Conservation (phyloP, 2,113 vertebrate species). For the Phalacrocorax carbo region DNA sequence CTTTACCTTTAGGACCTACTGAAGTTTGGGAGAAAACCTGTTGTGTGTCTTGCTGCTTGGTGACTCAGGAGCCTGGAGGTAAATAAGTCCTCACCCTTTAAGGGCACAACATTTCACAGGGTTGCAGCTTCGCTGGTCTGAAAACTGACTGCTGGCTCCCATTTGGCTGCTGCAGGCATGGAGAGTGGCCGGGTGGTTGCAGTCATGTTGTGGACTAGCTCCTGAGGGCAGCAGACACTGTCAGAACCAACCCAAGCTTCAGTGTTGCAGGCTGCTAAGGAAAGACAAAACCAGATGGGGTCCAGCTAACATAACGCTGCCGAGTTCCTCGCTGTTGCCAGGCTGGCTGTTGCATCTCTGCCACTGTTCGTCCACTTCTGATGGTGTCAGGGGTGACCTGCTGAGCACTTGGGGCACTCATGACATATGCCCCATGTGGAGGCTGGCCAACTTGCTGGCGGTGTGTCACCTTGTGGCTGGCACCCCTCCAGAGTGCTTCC, state of each 20-base stretch:
- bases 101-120: neutral
- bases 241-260: neutral
- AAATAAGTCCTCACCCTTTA: neutral
- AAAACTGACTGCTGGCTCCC: neutral
- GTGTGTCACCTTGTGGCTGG: neutral
- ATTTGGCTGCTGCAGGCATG: neutral
- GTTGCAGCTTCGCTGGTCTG: neutral
- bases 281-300: neutral
- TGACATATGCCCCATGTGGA: accelerated
- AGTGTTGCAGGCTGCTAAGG: neutral
- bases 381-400: neutral
- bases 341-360: neutral
- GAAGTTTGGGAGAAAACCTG: neutral
- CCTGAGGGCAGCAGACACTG: neutral
- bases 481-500: neutral
- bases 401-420: neutral
- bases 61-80: neutral
- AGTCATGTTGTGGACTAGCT: neutral
- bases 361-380: neutral
- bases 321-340: neutral
- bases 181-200: neutral
- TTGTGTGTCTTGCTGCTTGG: neutral
- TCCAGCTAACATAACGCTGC: neutral
- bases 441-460: neutral
- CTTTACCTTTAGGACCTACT: conserved; percentile 3